Base-by-base conservation (phyloP, 2,888 invertebrate species). In the Maniola hyperantus region DNA sequence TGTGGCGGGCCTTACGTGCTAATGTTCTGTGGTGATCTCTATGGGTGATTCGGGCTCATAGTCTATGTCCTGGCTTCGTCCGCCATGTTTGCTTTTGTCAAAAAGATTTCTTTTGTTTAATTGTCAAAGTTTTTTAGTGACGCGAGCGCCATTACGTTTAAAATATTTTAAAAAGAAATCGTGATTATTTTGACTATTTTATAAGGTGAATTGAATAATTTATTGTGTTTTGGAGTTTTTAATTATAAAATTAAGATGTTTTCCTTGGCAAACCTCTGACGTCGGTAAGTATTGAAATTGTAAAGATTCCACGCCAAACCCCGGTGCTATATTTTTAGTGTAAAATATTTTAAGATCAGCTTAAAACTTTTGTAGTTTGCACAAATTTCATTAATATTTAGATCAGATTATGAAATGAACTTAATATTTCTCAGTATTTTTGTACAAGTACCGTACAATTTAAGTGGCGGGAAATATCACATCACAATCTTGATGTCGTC, bases 381-480 rank as follows among this genome's bases (percentile, higher is more conserved):
- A 34, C 10, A 15, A 34, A 20, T 20, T 42, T 42, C 11, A 13
- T 13, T 26, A 11, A 7, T 18, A 15, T 36, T 36, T 11, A 18
- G 10, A 5, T 36, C 8, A 11, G 10, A 36, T 6, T 5, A 36
- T 55, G 2, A 1, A 18, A 10, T 36, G 11, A 39, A 36, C 36
- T 10, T 55, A 36, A 26, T 13, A 33, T 53, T 53, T 33, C 13
- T 6, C 10, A 10, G 10, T 39, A 39, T 15, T 8, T 11, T 39
- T 15, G 36, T 11, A 5, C 36, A 36, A 39, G 39, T 36, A 10
- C 55, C 0, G 8, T 11, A 11, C 18, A 55, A 15, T 36, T n/a
- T 48, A 46, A 11, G 46, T 59, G 59, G 59, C 59, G 59, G 59
- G 59, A 59, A 59, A 59, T 34, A 33, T 34, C 11, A n/a, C n/a